These are phyloP conservation scores for Volucella inflata DNA, from an alignment of 2,888 invertebrate genomes.

Conservation along the genomic window DNA sequence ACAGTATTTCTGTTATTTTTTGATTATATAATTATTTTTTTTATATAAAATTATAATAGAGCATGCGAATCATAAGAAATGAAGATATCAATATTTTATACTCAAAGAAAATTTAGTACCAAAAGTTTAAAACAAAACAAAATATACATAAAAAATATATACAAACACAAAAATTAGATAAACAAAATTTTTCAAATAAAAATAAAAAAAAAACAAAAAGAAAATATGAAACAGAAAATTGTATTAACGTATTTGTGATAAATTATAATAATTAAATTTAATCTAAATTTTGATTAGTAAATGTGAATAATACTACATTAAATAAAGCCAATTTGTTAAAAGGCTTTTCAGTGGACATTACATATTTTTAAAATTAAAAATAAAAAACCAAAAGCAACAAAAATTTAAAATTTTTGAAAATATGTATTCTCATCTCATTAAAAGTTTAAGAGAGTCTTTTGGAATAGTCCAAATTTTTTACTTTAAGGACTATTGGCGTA, in stretches of 20 bases:
- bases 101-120: constrained; percentile 63
- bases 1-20: constrained; percentile 42
- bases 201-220: neutral
- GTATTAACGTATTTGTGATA: constrained; percentile 73
- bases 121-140: constrained; percentile 35
- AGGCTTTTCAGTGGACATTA: constrained; percentile 34
- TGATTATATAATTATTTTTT: constrained; percentile 5
- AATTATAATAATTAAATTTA: constrained; percentile 54
- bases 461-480: constrained; percentile 52
- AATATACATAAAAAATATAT: constrained; percentile 58
- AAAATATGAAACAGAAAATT: constrained; percentile 32
- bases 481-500: constrained; percentile 58
- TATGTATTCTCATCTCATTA: constrained; percentile 55
- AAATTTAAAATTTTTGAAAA: constrained; percentile 56
- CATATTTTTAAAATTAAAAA: constrained; percentile 36
- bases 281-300: constrained; percentile 51
- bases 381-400: constrained; percentile 22
- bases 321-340: constrained; percentile 49
- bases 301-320: constrained; percentile 33
- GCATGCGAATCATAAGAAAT: constrained; percentile 67
- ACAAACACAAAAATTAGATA: constrained; percentile 69
- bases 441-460: constrained; percentile 42
- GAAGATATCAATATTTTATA: constrained; percentile 74
- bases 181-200: constrained; percentile 38
- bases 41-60: constrained; percentile 33